phyloP scores from a whole-genome alignment of 1,140 invertebrate genomes.

The Bombus huntii region DNA sequence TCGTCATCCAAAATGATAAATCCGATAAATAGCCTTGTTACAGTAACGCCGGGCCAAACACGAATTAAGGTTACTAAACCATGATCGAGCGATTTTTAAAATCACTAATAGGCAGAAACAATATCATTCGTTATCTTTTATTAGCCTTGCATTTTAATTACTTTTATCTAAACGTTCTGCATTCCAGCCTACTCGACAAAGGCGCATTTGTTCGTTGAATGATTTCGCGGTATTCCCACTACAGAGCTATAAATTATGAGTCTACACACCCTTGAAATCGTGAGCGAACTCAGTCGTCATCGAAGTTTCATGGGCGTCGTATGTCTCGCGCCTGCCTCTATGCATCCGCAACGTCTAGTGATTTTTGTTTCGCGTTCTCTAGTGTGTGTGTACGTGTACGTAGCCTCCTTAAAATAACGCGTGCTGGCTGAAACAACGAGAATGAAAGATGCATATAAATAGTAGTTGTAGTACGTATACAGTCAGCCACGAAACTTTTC shows the following conservation, averaged over 20 bases:
- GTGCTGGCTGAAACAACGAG: neutral
- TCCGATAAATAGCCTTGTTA: no score
- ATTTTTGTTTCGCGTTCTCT: neutral
- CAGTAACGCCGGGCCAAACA: no score
- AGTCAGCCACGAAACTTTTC: neutral
- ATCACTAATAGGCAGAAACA: neutral
- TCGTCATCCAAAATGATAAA: no score
- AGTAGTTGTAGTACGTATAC: neutral
- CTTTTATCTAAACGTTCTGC: neutral
- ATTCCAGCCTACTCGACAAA: neutral
- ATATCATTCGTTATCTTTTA: neutral
- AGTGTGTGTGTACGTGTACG: neutral
- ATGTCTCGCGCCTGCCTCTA: neutral
- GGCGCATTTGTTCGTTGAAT: neutral
- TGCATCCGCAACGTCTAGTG: neutral
- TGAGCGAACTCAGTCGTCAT: slow-evolving; percentile 3
- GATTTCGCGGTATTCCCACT: neutral
- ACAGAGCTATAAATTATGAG: neutral
- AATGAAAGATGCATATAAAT: neutral
- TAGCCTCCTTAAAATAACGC: neutral
- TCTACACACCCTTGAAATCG: neutral
- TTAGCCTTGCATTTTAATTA: neutral
- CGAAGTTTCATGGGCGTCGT: slow-evolving; percentile 14
- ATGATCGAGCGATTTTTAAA: neutral
- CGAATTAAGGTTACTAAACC: no score